Conservation (phyloP, 2,888 invertebrate genomes). For the Anticlea derivata region DNA sequence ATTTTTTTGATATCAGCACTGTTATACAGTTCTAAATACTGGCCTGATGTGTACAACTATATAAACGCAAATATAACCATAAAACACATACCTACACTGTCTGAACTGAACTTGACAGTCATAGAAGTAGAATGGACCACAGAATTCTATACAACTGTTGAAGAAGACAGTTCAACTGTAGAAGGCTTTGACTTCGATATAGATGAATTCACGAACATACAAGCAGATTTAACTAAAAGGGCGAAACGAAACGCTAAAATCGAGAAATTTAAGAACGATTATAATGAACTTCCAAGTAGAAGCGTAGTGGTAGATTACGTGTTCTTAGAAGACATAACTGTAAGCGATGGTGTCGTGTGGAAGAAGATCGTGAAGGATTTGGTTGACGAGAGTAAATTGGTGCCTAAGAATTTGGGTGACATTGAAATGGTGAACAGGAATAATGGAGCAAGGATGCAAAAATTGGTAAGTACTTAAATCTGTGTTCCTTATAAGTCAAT, state of each 20-base stretch:
- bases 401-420: slow-evolving; percentile 49
- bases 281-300: slow-evolving; percentile 46
- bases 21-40: slow-evolving; percentile 66
- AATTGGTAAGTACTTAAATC: slow-evolving; percentile 40
- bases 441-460: slow-evolving; percentile 29
- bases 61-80: slow-evolving; percentile 73
- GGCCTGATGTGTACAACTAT: slow-evolving; percentile 73
- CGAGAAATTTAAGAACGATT: slow-evolving; percentile 43
- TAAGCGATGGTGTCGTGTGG: slow-evolving; percentile 27
- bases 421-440: slow-evolving; percentile 51
- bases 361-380: slow-evolving; percentile 51
- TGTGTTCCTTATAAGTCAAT: too few relatives aligned
- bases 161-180: slow-evolving; percentile 45
- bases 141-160: slow-evolving; percentile 55
- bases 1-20: slow-evolving; percentile 61
- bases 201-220: slow-evolving; percentile 47
- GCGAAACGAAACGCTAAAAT: slow-evolving; percentile 43
- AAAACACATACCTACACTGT: slow-evolving; percentile 66
- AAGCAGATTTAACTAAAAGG: slow-evolving; percentile 42
- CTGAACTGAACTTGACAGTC: slow-evolving; percentile 60
- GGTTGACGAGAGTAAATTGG: slow-evolving; percentile 55
- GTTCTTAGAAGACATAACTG: slow-evolving; percentile 50
- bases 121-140: slow-evolving; percentile 52
- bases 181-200: slow-evolving; percentile 48
- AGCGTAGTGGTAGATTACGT: slow-evolving; percentile 56